Evolutionary conservation across 2,888 invertebrate genomes (phyloP).

Genomic region (Stratiomys singularior): DNA sequence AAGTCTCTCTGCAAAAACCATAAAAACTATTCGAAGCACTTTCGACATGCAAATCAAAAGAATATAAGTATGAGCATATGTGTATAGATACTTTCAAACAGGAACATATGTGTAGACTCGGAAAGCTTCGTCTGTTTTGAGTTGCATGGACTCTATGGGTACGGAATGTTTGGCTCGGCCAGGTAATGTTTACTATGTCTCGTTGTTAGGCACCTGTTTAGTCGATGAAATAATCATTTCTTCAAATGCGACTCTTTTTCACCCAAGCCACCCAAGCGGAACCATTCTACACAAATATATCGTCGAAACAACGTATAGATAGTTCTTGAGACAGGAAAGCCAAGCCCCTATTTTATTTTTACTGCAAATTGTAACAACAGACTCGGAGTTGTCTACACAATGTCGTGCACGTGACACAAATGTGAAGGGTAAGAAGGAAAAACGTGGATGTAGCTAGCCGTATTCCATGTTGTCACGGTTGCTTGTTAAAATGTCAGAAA

Average conservation of each 20-base stretch:
- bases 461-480: no score
- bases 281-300: background rate
- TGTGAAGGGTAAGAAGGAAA: no score
- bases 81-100: background rate
- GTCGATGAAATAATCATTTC: background rate
- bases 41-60: background rate
- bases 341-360: conserved; percentile 5
- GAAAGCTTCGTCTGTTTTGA: background rate
- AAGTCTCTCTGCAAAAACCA: no score
- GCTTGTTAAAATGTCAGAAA: no score
- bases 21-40: no score
- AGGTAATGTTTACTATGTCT: conserved; percentile 1
- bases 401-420: background rate
- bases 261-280: no score
- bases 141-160: background rate
- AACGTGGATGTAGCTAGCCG: no score
- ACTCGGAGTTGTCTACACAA: background rate
- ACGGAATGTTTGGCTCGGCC: background rate
- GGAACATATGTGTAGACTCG: background rate
- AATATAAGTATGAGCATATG: background rate
- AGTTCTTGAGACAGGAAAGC: background rate
- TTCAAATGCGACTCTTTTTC: background rate
- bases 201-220: background rate
- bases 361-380: background rate
- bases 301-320: background rate